Evolutionary conservation across 2,888 invertebrate species (phyloP).

Genomic region (Micropterix aruncella): DNA sequence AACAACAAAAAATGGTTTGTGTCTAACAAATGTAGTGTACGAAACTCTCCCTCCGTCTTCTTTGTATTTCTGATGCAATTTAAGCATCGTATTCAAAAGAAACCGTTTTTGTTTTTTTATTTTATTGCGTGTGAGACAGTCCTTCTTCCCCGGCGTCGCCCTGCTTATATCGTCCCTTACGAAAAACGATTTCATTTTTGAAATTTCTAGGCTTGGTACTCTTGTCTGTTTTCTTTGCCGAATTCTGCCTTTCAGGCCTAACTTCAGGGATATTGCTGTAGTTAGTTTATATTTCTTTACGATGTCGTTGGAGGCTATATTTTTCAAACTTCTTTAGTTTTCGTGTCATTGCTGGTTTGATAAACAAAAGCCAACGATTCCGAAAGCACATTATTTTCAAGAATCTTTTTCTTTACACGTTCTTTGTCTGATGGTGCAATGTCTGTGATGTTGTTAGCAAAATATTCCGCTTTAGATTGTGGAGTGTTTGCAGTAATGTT

Average conservation of each 20-base stretch:
- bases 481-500: no score
- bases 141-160: no score
- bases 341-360: conserved; percentile 3
- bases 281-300: not conserved
- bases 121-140: conserved; percentile 1
- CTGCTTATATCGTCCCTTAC: no score
- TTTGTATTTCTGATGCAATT: conserved; percentile 1
- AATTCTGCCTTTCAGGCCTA: conserved; percentile 2
- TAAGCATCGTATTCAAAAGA: conserved; percentile 2
- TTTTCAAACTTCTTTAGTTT: conserved; percentile 3
- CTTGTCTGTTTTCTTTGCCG: not conserved
- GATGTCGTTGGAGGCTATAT: conserved; percentile 2
- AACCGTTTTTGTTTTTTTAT: conserved; percentile 1
- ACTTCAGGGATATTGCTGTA: conserved; percentile 1
- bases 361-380: conserved; percentile 1
- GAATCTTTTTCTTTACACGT: not conserved
- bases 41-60: conserved; percentile 1
- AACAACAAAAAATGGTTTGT: conserved; percentile 2
- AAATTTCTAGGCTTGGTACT: no score
- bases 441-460: no score
- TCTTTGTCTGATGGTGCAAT: no score
- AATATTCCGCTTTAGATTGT: no score
- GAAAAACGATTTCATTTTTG: no score
- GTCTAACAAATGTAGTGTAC: conserved; percentile 1
- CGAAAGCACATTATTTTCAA: conserved; percentile 1